Evolutionary conservation across 2,888 invertebrate genomes (phyloP), one percentile per base, ranked within the genome.

Genomic region (Pycnomerus fuliginosus): DNA sequence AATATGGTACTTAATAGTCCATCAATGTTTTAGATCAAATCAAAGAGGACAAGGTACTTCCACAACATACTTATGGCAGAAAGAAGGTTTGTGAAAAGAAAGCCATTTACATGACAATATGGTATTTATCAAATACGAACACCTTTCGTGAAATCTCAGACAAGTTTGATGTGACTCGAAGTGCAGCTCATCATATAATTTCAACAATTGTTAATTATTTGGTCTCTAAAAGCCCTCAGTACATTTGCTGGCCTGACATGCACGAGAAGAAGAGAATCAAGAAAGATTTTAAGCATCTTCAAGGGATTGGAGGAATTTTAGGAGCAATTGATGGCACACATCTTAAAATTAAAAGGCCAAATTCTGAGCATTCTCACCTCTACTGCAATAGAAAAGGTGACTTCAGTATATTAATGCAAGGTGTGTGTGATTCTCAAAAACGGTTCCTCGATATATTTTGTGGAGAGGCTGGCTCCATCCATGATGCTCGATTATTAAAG

Each of bases 11-110:
- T n/a, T n/a, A n/a, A n/a, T n/a, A n/a, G n/a, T n/a, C n/a, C n/a
- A 28, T 12, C 27, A 24, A 24, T 44, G 7, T 47, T 39, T 5
- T 31, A 44, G 45, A 39, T 28, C 25, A 45, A 35, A 10, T 52
- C 10, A 14, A 28, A 22, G 7, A 8, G 11, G 32, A 36, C 10
- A 25, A 41, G n/a, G 28, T 49, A 16, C 16, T 52, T 5, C 33
- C 48, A 8, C 11, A 13, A 23, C 28, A 52, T 23, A 30, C 13
- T 10, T 35, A 25, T 37, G 49, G 52, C 3, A 34, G 45, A 22
- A 12, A 25, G 8, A 41, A 45, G 29, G 33, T 50, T 27, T 23
- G 27, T 3, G 17, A n/a, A 31, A 24, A 22, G 12, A 34, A 34
- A 10, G 24, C 23, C 3, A 3, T 34, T 24, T 34, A 24, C 12